Conservation (phyloP, 2,888 invertebrate genomes). For the Volucella bombylans region DNA sequence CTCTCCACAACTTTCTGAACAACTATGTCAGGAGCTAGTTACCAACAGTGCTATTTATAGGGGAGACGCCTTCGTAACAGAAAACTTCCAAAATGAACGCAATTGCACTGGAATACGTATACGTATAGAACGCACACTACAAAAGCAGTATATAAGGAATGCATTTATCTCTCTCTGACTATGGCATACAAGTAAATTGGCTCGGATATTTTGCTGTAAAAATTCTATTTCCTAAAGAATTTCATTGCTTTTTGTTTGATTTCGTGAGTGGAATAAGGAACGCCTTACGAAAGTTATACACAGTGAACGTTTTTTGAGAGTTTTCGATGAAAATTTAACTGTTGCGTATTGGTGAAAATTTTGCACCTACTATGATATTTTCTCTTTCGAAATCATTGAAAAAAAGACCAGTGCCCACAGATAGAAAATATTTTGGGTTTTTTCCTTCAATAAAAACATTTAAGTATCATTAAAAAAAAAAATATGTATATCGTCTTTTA, state of each 20-base stretch:
- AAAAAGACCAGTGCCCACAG: too few species aligned
- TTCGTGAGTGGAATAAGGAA: not conserved
- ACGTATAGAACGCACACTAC: conserved; percentile 11
- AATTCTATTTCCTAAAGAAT: not conserved
- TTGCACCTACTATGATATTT: too few species aligned
- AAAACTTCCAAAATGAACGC: conserved; percentile 66
- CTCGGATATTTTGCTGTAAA: not conserved
- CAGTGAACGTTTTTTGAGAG: too few species aligned
- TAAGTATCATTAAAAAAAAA: too few species aligned
- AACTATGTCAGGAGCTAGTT: conserved; percentile 20
- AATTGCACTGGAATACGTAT: conserved; percentile 41
- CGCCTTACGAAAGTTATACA: too few species aligned
- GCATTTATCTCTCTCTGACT: conserved; percentile 33
- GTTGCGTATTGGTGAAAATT: too few species aligned
- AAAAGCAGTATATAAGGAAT: conserved; percentile 24
- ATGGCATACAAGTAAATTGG: not conserved
- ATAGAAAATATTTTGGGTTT: too few species aligned
- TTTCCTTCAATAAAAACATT: too few species aligned
- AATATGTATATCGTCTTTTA: too few species aligned
- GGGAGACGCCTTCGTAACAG: conserved; percentile 4
- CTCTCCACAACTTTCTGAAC: conserved; percentile 62
- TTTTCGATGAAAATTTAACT: too few species aligned
- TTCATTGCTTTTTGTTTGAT: not conserved
- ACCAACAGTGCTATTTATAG: conserved; percentile 49
- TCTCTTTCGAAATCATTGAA: too few species aligned